Evolutionary conservation across 2,797 vertebrate genomes (phyloP), one percentile per base, ranked within the genome.

Genomic region (Siniperca obscura): DNA sequence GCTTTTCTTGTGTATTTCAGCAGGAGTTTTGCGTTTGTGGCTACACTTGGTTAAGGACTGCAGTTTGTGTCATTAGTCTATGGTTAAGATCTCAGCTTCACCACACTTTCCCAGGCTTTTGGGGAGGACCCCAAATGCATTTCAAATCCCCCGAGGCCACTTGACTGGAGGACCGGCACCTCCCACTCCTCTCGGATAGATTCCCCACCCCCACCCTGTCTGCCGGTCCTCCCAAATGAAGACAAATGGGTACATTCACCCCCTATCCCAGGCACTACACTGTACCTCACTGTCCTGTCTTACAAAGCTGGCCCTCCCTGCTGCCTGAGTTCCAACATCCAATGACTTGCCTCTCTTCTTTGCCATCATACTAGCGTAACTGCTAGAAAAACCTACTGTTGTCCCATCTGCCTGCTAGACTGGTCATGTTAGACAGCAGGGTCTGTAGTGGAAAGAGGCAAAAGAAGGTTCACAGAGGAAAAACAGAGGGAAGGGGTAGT

Each of bases 161-260:
- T 95, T 95, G 94, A 96, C 94, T 95, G 94, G 94, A 95, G 94
- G 88, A 92, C 93, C 94, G 84, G 93, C 90, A 93, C 90, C 93
- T 91, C 93, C 94, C 93, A 91, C 91, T 91, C 85, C 92, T 92
- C 90, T 86, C 84, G 81, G 90, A 92, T 91, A 91, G 91, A 89
- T 91, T 90, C 91, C 92, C 91, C 84, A 87, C 90, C 93, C 91
- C 90, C 86, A 87, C 88, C 87, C 88, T 92, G 91, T 95, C 94
- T 94, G 89, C 93, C 88, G 92, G 91, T 91, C 93, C 92, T 89
- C 90, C 94, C 91, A 95, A 95, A 95, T 95, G 93, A 95, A 96
- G 95, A 96, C 90, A 95, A 96, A 95, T 95, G 94, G 94, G 91
- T 91, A 92, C 92, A 94, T 95, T 94, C 92, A 94, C 93, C 92